These are phyloP conservation scores for Okamejei kenojei DNA, from an alignment of 2,797 vertebrate genomes.

Conservation along the genomic window DNA sequence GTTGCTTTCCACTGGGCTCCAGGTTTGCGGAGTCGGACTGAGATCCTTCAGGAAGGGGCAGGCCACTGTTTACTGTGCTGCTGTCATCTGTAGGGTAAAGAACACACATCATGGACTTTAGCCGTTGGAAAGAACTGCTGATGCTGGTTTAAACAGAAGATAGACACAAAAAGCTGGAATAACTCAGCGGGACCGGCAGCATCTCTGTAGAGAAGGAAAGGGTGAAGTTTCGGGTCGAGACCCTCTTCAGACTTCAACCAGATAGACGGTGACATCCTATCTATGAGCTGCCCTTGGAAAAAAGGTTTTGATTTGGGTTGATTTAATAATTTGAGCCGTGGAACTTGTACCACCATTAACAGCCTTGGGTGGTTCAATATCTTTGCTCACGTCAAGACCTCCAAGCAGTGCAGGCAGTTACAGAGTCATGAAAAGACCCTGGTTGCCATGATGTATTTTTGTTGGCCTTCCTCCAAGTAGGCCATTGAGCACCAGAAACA, in stretches of 20 bases:
- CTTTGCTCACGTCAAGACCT: background rate
- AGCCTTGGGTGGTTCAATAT: too few species aligned
- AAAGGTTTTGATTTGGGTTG: background rate
- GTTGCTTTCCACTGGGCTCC: background rate
- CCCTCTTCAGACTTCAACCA: background rate
- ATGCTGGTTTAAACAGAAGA: too few species aligned
- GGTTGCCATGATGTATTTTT: background rate
- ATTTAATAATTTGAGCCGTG: background rate
- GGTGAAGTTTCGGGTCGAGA: too few species aligned
- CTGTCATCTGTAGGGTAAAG: background rate
- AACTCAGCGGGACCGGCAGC: too few species aligned
- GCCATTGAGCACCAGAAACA: background rate
- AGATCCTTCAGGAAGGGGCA: conserved; percentile 11
- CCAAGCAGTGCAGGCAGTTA: background rate
- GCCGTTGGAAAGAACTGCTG: too few species aligned
- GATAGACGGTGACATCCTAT: background rate
- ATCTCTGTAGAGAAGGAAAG: too few species aligned
- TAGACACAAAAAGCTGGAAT: too few species aligned
- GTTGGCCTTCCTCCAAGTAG: background rate
- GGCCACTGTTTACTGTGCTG: background rate
- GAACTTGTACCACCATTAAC: background rate
- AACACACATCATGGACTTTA: background rate
- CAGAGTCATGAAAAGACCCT: background rate
- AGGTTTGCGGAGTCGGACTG: background rate
- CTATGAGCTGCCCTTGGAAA: background rate